Conservation (phyloP, 2,888 invertebrate species). For the Archips xylosteana region DNA sequence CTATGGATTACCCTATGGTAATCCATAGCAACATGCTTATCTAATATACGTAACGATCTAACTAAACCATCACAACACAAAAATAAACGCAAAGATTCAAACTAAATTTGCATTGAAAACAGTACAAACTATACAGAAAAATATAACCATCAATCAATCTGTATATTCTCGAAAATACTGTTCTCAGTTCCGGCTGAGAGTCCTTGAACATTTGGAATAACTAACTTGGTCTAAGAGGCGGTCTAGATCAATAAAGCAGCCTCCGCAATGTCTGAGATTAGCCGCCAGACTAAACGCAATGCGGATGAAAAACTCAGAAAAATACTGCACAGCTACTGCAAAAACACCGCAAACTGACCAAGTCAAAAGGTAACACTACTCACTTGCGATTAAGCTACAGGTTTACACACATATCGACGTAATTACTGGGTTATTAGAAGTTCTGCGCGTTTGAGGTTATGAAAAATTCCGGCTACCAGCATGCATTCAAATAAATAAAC, state of each 20-base stretch:
- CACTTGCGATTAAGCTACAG: neutral
- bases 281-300: constrained; percentile 53
- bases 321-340: constrained; percentile 1
- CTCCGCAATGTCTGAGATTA: constrained; percentile 24
- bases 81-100: neutral
- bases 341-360: neutral
- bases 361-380: neutral
- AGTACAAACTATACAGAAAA: too few species aligned
- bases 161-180: neutral
- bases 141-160: neutral
- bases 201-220: neutral
- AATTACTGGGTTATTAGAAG: constrained; percentile 4
- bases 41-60: constrained; percentile 6
- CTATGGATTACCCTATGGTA: too few species aligned
- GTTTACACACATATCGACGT: neutral
- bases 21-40: constrained; percentile 16
- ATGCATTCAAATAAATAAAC: constrained; percentile 28
- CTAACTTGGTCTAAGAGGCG: neutral
- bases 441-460: constrained; percentile 66
- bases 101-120: neutral
- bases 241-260: constrained; percentile 31
- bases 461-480: constrained; percentile 55
- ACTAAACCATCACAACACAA: constrained; percentile 1
- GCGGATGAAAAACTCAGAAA: constrained; percentile 48
- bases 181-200: neutral